Conservation (phyloP, 1,140 invertebrate genomes). For the Aphaenogaster ashmeadi region DNA sequence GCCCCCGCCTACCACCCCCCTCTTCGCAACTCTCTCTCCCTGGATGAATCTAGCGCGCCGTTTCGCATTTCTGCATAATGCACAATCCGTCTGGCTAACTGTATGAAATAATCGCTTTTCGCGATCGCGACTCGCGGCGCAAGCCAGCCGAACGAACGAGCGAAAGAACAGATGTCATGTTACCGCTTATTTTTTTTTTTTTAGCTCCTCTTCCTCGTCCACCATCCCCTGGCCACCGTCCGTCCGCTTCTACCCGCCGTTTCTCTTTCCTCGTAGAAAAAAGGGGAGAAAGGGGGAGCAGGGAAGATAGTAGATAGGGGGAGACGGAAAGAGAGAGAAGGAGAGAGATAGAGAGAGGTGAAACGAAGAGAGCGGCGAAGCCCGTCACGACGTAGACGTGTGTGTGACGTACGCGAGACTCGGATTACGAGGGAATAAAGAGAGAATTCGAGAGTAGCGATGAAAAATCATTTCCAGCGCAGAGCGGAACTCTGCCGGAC, state of each 20-base stretch:
- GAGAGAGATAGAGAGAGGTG: slow-evolving; percentile 11
- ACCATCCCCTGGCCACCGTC: not conserved
- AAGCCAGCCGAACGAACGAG: slow-evolving; percentile 75
- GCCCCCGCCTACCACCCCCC: slow-evolving; percentile 62
- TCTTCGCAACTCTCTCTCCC: slow-evolving; percentile 31
- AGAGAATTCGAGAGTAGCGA: slow-evolving; percentile 74
- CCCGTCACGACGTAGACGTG: slow-evolving; percentile 59
- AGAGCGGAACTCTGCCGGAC: slow-evolving; percentile 59
- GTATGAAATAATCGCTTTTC: slow-evolving; percentile 84
- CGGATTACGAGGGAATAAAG: slow-evolving; percentile 71
- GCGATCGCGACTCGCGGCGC: slow-evolving; percentile 76
- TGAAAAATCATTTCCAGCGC: slow-evolving; percentile 75
- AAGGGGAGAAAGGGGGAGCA: slow-evolving; percentile 40
- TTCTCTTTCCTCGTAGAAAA: slow-evolving; percentile 66
- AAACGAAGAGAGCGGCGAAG: slow-evolving; percentile 26
- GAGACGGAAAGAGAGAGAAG: not conserved
- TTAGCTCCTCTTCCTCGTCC: slow-evolving; percentile 26
- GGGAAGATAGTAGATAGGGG: slow-evolving; percentile 33
- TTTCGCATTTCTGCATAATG: slow-evolving; percentile 81
- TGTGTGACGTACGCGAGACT: slow-evolving; percentile 65
- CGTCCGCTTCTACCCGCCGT: slow-evolving; percentile 52
- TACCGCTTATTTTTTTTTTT: slow-evolving; percentile 72
- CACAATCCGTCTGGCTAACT: slow-evolving; percentile 76
- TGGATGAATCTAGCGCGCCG: slow-evolving; percentile 61
- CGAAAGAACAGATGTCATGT: slow-evolving; percentile 77